Evolutionary conservation across 2,888 invertebrate species (phyloP).

Genomic region (Idaea aversata): DNA sequence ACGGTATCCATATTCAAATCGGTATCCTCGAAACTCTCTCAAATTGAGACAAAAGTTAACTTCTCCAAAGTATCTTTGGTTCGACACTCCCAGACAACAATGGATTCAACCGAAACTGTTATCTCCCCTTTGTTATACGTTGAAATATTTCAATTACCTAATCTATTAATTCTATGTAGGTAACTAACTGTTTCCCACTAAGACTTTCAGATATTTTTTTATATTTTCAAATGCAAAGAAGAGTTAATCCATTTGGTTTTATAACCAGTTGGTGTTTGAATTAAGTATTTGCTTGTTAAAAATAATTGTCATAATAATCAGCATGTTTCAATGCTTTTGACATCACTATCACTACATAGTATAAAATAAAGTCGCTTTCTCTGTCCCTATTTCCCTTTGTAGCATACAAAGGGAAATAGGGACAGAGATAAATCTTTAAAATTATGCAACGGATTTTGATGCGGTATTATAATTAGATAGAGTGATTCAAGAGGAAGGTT

Average conservation of each 20-base stretch:
- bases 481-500: no score
- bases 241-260: neutral
- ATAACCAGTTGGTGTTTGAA: no score
- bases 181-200: constrained; percentile 28
- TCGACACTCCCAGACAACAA: constrained; percentile 50
- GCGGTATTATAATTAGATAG: no score
- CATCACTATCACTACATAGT: no score
- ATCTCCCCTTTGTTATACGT: constrained; percentile 39
- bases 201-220: neutral
- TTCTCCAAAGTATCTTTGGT: constrained; percentile 40
- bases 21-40: constrained; percentile 7
- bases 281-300: no score
- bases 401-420: no score
- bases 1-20: neutral
- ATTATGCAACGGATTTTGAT: no score
- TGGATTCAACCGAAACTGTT: constrained; percentile 52
- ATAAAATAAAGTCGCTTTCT: no score
- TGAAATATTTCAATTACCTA: constrained; percentile 39
- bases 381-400: no score
- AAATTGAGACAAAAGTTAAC: constrained; percentile 18
- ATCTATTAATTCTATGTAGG: constrained; percentile 48
- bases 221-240: neutral
- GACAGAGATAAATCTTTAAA: no score
- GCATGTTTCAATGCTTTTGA: no score
- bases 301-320: no score